Percentiles rank a stretch among this genome's conserved stretches.
phyloP scores from a whole-genome alignment of 1,140 invertebrate genomes.

The Eulimnadia texana region DNA sequence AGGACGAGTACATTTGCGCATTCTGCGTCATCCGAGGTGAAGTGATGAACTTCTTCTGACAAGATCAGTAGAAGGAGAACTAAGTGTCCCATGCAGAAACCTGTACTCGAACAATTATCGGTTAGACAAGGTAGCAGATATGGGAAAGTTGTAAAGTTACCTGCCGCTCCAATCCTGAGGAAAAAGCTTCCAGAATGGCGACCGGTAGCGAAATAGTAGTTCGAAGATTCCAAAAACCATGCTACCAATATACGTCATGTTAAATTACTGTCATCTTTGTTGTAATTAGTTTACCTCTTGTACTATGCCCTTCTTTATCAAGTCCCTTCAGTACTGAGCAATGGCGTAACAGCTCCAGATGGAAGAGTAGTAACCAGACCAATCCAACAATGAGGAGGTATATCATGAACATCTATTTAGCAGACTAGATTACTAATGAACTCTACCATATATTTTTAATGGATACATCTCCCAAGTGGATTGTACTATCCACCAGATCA shows the following conservation, averaged over 20 bases:
- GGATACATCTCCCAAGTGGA: slow-evolving; percentile 37
- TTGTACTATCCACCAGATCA: slow-evolving; percentile 36
- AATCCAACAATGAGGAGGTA: slow-evolving; percentile 39
- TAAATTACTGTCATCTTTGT: too few species aligned
- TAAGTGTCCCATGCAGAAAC: slow-evolving; percentile 53
- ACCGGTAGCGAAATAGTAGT: slow-evolving; percentile 31
- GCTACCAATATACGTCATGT: too few species aligned
- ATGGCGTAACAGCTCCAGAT: slow-evolving; percentile 43
- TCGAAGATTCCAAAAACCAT: too few species aligned
- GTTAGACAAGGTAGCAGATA: neutral
- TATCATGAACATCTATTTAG: slow-evolving; percentile 41
- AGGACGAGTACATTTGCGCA: slow-evolving; percentile 35
- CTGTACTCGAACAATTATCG: slow-evolving; percentile 31
- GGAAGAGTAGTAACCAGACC: slow-evolving; percentile 41
- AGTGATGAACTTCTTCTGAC: slow-evolving; percentile 43
- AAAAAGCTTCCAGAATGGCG: slow-evolving; percentile 55
- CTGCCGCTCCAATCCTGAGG: slow-evolving; percentile 52
- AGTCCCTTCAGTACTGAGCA: too few species aligned
- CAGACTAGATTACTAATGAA: neutral
- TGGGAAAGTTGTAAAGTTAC: slow-evolving; percentile 32
- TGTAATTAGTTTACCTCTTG: slow-evolving; percentile 14
- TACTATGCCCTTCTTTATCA: too few species aligned
- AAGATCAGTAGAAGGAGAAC: slow-evolving; percentile 48
- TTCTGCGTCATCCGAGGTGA: slow-evolving; percentile 30
- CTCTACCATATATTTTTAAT: neutral